Percentiles rank a stretch among this genome's conserved stretches.
Conservation (phyloP, 2,113 vertebrate species). For the Pantherophis guttatus region DNA sequence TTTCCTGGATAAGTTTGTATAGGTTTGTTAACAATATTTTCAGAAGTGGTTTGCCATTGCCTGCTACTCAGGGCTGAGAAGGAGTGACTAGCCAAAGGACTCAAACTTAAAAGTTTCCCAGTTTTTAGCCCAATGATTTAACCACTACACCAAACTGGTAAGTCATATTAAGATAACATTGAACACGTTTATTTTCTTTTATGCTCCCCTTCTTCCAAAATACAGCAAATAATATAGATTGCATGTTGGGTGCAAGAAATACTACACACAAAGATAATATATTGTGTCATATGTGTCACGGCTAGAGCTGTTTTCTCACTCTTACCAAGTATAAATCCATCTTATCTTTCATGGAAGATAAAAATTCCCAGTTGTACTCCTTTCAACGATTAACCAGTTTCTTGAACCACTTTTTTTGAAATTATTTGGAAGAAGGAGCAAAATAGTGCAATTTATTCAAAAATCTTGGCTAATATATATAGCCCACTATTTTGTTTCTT, state of each 20-base stretch:
- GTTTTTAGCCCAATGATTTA: no score
- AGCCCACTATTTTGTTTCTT: no score
- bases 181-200: constrained; percentile 3
- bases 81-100: no score
- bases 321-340: background rate
- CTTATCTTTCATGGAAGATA: constrained; percentile 17
- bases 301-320: background rate
- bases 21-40: background rate
- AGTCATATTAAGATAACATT: background rate
- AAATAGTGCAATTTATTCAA: no score
- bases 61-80: background rate
- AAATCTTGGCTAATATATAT: no score
- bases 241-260: background rate
- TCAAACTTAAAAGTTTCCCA: no score
- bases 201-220: constrained; percentile 18
- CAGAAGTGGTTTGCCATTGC: background rate
- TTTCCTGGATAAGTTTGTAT: background rate
- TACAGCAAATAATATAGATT: background rate
- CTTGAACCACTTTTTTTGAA: no score
- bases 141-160: background rate
- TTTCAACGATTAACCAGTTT: background rate
- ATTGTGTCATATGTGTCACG: background rate
- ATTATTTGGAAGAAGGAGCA: no score
- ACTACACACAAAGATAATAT: background rate
- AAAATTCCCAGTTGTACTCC: background rate